Base-by-base conservation (phyloP, 2,113 vertebrate species). In the Salvelinus alpinus region DNA sequence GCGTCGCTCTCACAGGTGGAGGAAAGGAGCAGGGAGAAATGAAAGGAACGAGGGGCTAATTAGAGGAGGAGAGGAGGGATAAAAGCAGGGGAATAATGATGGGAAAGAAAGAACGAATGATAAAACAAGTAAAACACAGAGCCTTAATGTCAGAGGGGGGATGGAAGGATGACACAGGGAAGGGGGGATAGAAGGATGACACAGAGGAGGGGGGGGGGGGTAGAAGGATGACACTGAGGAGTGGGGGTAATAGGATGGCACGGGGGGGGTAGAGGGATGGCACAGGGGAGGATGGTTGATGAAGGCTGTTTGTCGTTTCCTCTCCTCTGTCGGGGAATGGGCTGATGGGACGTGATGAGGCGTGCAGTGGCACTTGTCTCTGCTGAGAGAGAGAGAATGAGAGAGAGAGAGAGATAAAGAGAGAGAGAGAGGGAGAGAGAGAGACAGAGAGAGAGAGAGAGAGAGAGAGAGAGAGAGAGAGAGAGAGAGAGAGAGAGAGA, bases 241-340 rank as follows among this genome's bases (percentile, higher is more conserved):
- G 14, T 3, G 48, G 48, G 14, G 48, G 48, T n/a, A n/a, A n/a
- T n/a, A n/a, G n/a, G 51, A 18, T 16, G 51, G 1, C 3, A 16
- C 3, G 1, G 54, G 3, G 14, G n/a, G 54, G 16, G 9, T 7
- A 22, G 20, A 25, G 29, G 7, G 25, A 57, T n/a, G 31, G 18
- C 88, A 87, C 84, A 75, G 88, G 87, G 75, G 88, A 89, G 86
- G 86, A 88, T 87, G 90, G 89, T 89, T 79, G 88, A 91, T 62
- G 59, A 62, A 16, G 59, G n/a, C 7, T 14, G 51, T 54, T 14
- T 54, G 51, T 54, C 16, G 16, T 54, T 54, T 54, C 51, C 51
- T 54, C 51, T 54, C 51, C 16, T 54, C 51, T 54, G 51, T 54
- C 51, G 59, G 59, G 8, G 59, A 22, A 62, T 1, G n/a, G n/a